Conservation (phyloP, 2,113 vertebrate species). For the Probosciger aterrimus region DNA sequence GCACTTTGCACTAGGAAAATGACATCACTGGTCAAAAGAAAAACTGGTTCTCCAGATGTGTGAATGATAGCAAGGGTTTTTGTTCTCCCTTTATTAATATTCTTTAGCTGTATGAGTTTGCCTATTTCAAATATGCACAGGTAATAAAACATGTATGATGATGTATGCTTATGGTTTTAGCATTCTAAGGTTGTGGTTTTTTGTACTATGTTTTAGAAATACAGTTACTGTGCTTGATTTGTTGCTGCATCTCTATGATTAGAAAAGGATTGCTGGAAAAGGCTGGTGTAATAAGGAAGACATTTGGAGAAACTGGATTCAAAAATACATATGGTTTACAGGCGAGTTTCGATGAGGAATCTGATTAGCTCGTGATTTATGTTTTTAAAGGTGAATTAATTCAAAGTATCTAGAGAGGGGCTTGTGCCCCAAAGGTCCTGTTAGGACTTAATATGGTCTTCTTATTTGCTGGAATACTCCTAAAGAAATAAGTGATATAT, state of each 20-base stretch:
- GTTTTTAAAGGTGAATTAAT: slow-evolving; percentile 56
- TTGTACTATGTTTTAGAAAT: slow-evolving; percentile 23
- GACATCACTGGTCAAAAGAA: not conserved
- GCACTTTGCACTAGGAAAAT: not conserved
- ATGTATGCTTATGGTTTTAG: not conserved
- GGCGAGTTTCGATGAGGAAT: not conserved
- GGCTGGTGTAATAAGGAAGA: slow-evolving; percentile 40
- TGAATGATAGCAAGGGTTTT: not conserved
- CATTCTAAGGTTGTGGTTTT: not conserved
- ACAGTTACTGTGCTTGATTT: not conserved
- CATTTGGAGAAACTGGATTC: slow-evolving; percentile 22
- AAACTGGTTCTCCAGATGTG: slow-evolving; percentile 35
- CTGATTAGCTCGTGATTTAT: slow-evolving; percentile 57
- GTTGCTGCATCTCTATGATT: slow-evolving; percentile 7
- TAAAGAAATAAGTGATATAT: slow-evolving; percentile 39
- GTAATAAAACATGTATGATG: slow-evolving; percentile 5
- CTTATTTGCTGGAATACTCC: slow-evolving; percentile 14
- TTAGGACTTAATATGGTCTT: slow-evolving; percentile 16
- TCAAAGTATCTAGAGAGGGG: slow-evolving; percentile 40
- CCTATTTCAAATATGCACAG: not conserved
- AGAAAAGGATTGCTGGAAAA: slow-evolving; percentile 37
- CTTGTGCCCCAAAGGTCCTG: slow-evolving; percentile 6
- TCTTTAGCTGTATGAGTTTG: not conserved
- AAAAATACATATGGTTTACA: not conserved
- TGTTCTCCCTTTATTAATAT: not conserved